Evolutionary conservation across 2,113 vertebrate species (phyloP).

Genomic region (Indicator indicator): DNA sequence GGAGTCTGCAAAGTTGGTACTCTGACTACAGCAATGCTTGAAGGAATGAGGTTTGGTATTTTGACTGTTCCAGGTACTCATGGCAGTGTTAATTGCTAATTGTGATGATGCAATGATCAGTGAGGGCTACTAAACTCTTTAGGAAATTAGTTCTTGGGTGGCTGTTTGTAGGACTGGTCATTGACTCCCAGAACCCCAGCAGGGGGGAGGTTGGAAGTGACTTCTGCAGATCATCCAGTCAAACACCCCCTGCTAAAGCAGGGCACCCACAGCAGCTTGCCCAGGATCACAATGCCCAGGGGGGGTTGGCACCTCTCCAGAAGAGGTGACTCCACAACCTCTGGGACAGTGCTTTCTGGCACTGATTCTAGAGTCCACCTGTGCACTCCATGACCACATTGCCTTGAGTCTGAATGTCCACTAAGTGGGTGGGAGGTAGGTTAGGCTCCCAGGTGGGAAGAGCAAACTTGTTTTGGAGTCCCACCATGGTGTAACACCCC

Average conservation of each 20-base stretch:
- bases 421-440: fast-evolving
- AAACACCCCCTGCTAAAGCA: too few relatives aligned
- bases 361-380: neutral
- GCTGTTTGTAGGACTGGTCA: neutral
- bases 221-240: neutral
- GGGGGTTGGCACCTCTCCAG: too few relatives aligned
- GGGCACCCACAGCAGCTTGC: too few relatives aligned
- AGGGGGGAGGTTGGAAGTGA: neutral
- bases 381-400: fast-evolving
- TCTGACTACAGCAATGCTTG: neutral
- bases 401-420: neutral
- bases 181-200: neutral
- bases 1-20: neutral
- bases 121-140: neutral
- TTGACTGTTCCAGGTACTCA: neutral
- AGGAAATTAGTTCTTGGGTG: neutral
- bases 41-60: neutral
- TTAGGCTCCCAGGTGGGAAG: neutral
- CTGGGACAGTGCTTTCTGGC: too few relatives aligned
- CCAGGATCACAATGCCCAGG: too few relatives aligned
- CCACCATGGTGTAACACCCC: neutral
- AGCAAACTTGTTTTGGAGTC: too few relatives aligned
- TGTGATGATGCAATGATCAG: neutral
- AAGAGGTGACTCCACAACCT: too few relatives aligned
- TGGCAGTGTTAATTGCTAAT: neutral